These are phyloP conservation scores for Aegotheles bennettii DNA, from an alignment of 2,113 vertebrate genomes.

Conservation along the genomic window DNA sequence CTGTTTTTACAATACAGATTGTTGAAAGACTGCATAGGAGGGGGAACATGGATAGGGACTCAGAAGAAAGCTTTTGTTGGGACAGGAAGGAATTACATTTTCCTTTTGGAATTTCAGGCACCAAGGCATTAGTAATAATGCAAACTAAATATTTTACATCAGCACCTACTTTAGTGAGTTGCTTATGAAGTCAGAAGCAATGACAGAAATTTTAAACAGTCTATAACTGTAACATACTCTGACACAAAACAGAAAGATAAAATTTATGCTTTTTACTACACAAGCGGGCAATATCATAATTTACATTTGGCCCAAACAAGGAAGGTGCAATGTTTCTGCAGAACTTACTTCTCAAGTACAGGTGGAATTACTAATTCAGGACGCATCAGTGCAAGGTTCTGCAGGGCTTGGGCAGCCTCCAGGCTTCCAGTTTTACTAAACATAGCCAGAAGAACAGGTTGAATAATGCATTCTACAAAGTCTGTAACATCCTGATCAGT, in stretches of 20 bases:
- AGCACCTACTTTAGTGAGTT: not conserved
- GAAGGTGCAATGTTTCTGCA: not conserved
- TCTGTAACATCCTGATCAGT: constrained; percentile 92
- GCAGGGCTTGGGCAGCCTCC: constrained; percentile 94
- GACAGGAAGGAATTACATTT: not conserved
- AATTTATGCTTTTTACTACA: not conserved
- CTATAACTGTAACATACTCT: not conserved
- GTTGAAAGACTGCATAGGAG: not conserved
- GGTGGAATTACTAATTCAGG: constrained; percentile 97
- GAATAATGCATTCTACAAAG: constrained; percentile 95
- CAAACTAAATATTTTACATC: not conserved
- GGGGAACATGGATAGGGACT: not conserved
- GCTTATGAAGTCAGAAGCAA: not conserved
- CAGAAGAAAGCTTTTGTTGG: not conserved
- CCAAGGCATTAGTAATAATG: not conserved
- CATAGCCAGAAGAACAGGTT: constrained; percentile 97
- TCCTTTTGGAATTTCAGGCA: not conserved
- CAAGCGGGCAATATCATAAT: not conserved
- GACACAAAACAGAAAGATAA: not conserved
- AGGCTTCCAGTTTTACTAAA: constrained; percentile 98
- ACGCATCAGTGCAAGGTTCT: constrained; percentile 96
- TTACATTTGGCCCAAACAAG: not conserved
- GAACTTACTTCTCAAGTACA: constrained; percentile 91
- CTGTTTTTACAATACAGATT: not conserved
- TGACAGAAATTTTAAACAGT: not conserved